These are phyloP conservation scores for Phoxinus dragarum DNA, from an alignment of 2,797 vertebrate species.

Conservation along the genomic window DNA sequence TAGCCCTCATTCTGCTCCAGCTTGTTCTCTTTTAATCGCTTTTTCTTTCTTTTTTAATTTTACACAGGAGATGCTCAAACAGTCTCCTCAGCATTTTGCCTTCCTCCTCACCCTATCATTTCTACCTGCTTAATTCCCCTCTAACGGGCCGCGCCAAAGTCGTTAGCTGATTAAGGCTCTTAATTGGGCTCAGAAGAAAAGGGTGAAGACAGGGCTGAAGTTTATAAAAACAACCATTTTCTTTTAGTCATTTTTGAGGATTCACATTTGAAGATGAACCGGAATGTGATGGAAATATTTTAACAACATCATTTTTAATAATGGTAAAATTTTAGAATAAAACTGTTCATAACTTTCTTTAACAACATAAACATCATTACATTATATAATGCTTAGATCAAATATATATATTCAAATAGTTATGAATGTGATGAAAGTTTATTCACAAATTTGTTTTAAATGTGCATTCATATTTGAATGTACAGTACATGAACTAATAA, in stretches of 20 bases:
- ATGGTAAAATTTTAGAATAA: background rate
- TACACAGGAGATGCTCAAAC: slow-evolving; percentile 78
- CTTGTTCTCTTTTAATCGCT: slow-evolving; percentile 72
- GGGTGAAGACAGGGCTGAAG: slow-evolving; percentile 66
- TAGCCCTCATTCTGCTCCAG: slow-evolving; percentile 32
- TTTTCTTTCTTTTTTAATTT: slow-evolving; percentile 76
- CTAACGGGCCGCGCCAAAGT: slow-evolving; percentile 80
- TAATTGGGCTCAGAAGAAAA: slow-evolving; percentile 77
- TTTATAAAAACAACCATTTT: slow-evolving; percentile 51
- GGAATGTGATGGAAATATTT: background rate
- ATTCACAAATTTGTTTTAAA: background rate
- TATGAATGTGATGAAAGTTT: background rate
- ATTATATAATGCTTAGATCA: background rate
- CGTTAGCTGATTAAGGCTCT: slow-evolving; percentile 84
- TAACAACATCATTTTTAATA: background rate
- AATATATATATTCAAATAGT: background rate
- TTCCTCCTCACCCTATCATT: slow-evolving; percentile 75
- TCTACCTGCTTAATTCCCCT: slow-evolving; percentile 80
- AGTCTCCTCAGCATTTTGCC: slow-evolving; percentile 79
- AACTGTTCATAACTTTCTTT: background rate
- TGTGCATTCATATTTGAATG: background rate
- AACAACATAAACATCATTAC: background rate
- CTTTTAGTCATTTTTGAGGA: slow-evolving; percentile 38
- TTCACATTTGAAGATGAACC: background rate
- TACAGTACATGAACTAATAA: background rate